A percentile compares a stretch with the other conserved stretches of the same genome.
Conservation (phyloP, 92 coral and sea anemone species). For the Zoanthus sociatus region DNA sequence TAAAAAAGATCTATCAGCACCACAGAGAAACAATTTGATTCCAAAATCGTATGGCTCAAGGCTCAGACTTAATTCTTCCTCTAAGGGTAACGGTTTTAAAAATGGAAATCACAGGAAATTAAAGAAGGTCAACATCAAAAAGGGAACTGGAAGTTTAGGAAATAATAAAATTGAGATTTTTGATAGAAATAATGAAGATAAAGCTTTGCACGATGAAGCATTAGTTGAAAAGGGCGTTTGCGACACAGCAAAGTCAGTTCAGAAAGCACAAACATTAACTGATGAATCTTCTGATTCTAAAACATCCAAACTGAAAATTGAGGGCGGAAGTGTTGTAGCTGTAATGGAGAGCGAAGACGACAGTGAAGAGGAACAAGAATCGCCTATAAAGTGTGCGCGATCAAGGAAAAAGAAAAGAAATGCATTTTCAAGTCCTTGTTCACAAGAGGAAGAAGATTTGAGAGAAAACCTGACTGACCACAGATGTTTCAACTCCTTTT, state of each 20-base stretch:
- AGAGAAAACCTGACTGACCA: background rate
- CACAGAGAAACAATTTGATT: background rate
- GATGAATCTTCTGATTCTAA: conserved; percentile 25
- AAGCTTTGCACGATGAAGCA: background rate
- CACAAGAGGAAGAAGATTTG: conserved; percentile 27
- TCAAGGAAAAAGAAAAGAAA: conserved; percentile 40
- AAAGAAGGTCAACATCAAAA: background rate
- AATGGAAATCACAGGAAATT: background rate
- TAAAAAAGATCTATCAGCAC: background rate
- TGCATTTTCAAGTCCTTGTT: conserved; percentile 62
- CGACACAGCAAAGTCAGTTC: background rate
- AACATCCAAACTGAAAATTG: conserved; percentile 64
- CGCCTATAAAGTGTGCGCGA: conserved; percentile 14
- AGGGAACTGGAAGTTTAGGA: background rate
- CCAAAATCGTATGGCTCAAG: conserved; percentile 13
- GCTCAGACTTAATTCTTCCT: background rate
- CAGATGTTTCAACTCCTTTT: background rate
- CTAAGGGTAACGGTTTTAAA: conserved; percentile 6
- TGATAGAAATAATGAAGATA: conserved; percentile 23
- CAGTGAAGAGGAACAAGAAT: conserved; percentile 60
- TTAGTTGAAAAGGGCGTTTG: background rate
- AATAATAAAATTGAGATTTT: conserved; percentile 19
- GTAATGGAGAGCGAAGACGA: conserved; percentile 83
- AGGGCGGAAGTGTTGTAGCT: conserved; percentile 77
- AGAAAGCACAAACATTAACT: background rate